phyloP scores from a whole-genome alignment of 2,888 invertebrate genomes.

The Microctonus aethiopoides region DNA sequence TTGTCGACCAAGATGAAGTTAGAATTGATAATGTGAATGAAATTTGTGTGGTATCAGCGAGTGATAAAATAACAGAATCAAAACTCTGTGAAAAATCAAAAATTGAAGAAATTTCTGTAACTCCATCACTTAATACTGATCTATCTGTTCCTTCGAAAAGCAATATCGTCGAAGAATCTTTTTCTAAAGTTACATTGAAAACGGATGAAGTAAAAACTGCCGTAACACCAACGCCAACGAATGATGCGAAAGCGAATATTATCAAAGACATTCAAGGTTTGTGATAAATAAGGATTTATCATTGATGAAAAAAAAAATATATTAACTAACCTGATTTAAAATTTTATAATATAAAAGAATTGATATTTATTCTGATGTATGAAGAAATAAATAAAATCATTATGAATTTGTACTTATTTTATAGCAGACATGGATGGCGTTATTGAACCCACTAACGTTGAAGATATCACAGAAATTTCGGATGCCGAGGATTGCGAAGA shows the following conservation, averaged over 20 bases:
- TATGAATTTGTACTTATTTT: slow-evolving; percentile 6
- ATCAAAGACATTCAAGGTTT: slow-evolving; percentile 10
- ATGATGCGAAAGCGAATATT: not conserved
- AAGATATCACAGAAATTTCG: slow-evolving; percentile 44
- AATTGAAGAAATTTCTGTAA: not conserved
- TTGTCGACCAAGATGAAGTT: not conserved
- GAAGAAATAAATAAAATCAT: not conserved
- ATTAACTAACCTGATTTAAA: not conserved
- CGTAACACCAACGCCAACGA: not conserved
- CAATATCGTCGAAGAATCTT: too few relatives aligned
- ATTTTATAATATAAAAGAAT: not conserved
- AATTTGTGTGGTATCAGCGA: too few relatives aligned
- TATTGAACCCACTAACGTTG: slow-evolving; percentile 1
- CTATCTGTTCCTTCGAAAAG: too few relatives aligned
- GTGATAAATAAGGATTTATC: not conserved
- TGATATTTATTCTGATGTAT: not conserved
- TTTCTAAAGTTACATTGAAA: not conserved
- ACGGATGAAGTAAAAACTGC: not conserved
- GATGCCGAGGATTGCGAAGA: slow-evolving; percentile 57
- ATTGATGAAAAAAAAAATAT: not conserved
- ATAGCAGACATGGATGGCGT: slow-evolving; percentile 20
- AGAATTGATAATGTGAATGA: too few relatives aligned
- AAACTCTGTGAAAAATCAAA: too few relatives aligned
- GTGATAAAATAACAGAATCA: too few relatives aligned
- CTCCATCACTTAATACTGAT: not conserved